Conservation (phyloP, 1,140 invertebrate species). For the Caenorhabditis elegans region WBcel235 BX284606.5:10260001-10260500, state of each 20-base stretch:
- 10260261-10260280: slow-evolving; percentile 1
- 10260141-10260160: not conserved
- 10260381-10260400: not conserved
- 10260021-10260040: not conserved
- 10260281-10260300: not conserved
- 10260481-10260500: not conserved
- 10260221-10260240: not conserved
- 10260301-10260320: no score
- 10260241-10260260: not conserved
- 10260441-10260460: not conserved
- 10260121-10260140: slow-evolving; percentile 18
- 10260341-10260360: no score
- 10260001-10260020: no score
- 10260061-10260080: not conserved
- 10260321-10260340: no score
- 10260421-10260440: not conserved
- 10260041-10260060: not conserved
- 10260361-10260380: not conserved
- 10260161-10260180: no score
- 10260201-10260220: no score
- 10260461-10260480: not conserved
- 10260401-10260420: not conserved
- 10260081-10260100: not conserved
- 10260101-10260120: not conserved
- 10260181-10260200: no score